Percentiles rank a stretch among this genome's conserved stretches.
Evolutionary conservation across 2,888 invertebrate species (phyloP).

Genomic region (Ormyrus thymus): DNA sequence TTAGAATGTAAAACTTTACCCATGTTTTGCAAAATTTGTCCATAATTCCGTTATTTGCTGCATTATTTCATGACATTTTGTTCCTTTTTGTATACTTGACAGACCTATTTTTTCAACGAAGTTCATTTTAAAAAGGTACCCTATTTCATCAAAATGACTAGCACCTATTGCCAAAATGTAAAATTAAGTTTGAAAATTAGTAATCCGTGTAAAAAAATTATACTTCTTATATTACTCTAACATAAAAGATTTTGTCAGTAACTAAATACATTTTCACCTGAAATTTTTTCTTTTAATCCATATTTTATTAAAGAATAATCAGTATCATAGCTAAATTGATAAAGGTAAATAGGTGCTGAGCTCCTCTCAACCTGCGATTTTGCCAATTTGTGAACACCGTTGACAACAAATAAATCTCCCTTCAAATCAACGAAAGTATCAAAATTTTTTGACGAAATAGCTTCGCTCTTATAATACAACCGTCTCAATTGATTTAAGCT

Average conservation of each 20-base stretch:
- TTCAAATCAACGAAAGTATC: conserved; percentile 76
- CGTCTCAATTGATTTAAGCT: conserved; percentile 57
- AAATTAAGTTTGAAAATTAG: not conserved
- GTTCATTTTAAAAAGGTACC: conserved; percentile 61
- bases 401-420: conserved; percentile 76
- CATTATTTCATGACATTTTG: conserved; percentile 58
- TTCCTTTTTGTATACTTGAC: conserved; percentile 7
- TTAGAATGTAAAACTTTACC: conserved; percentile 58
- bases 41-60: conserved; percentile 68
- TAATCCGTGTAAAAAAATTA: too few species aligned
- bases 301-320: not conserved
- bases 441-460: conserved; percentile 61
- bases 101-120: not conserved
- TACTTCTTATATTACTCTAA: not conserved
- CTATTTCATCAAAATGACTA: conserved; percentile 65
- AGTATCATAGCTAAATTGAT: conserved; percentile 77
- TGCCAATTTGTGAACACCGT: conserved; percentile 74
- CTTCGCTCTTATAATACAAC: conserved; percentile 62
- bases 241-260: conserved; percentile 57
- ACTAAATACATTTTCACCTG: conserved; percentile 58
- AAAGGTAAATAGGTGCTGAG: conserved; percentile 76
- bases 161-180: conserved; percentile 47
- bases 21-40: conserved; percentile 71
- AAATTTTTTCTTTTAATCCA: conserved; percentile 54
- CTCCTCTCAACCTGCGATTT: conserved; percentile 72